Evolutionary conservation across 2,888 invertebrate genomes (phyloP), one percentile per base, ranked within the genome.

Genomic region (Athrips mouffetella): DNA sequence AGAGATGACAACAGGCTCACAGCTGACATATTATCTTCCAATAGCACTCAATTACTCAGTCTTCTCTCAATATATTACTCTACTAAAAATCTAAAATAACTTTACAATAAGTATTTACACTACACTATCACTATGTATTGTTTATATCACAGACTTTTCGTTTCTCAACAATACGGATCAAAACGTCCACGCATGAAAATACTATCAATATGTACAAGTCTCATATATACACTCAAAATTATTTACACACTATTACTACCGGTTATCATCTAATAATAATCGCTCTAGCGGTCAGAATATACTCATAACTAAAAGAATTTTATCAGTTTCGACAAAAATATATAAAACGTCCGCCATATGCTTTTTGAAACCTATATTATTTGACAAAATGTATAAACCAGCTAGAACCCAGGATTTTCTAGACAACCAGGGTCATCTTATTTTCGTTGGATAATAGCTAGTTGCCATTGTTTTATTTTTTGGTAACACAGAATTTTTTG

Each of bases 121-220:
- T 85, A 84, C 70, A 77, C 77, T 88, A 88, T 78, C 80, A 81
- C 76, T 87, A 88, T 68, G 78, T 87, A 87, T 85, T 88, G 89
- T 89, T 89, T 89, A 89, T 89, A 90, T 90, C 90, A 90, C 90
- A 90, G 90, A 90, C 89, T 88, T 88, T 89, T 89, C 89, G 88
- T 89, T 89, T 89, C 87, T 86, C 85, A 89, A 88, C 88, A 87
- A 88, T 87, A 89, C 84, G 88, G 82, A 84, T 86, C 80, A 89
- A 89, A 89, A 89, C 86, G 86, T 87, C 88, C 89, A 88, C 88
- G 82, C 86, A 86, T 81, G 80, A 86, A 87, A 84, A 88, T 86
- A 86, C 80, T 84, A 81, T 79, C 83, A 82, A 82, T 88, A 88
- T 83, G 80, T 87, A 84, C 82, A 86, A 76, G 79, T 83, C 76